Base-by-base conservation (phyloP, 2,888 invertebrate species). In the Sphaeridia pumilis region DNA sequence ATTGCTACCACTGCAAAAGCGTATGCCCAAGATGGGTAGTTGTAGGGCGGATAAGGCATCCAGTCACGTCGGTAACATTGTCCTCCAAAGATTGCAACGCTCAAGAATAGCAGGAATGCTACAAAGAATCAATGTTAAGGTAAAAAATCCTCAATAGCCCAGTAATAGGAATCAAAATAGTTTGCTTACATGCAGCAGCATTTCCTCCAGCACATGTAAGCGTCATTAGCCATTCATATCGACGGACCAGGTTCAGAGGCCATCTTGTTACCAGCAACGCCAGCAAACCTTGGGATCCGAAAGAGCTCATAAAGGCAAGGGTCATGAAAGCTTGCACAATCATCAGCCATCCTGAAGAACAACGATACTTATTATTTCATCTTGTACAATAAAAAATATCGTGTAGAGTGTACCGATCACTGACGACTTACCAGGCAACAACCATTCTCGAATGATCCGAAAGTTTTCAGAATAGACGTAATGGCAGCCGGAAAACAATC, bases 21-120 rank as follows among this genome's bases (percentile, higher is more conserved):
- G 69, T 87, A 95, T 0, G 90, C 87, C 90, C 93, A 94, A 3
- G 92, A 90, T 2, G 94, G 75, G 61, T 88, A 88, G 73, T 95
- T 94, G 72, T 84, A 92, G 65, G 87, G 86, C 0, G 93, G 94
- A 69, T 93, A 88, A 73, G 92, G 80, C 34, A 94, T 73, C 94
- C 94, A 95, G 67, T 87, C 87, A 26, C 92, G 80, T 28, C 89
- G 80, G 70, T 84, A 84, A 66, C 88, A 88, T 67, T 87, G 86
- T 1, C 84, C 83, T 34, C 92, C 93, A 70, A 94, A 95, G 59
- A 94, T 77, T 14, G 82, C 76, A 21, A 89, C 82, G 3, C 84
- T 82, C 59, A 93, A 70, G 66, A 92, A 86, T 69, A 90, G 75
- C 58, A 85, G 78, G 2, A 80, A 71, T 67, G 84, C 92, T 92